Evolutionary conservation across 2,888 invertebrate species (phyloP).

Genomic region (Agrotis puta): DNA sequence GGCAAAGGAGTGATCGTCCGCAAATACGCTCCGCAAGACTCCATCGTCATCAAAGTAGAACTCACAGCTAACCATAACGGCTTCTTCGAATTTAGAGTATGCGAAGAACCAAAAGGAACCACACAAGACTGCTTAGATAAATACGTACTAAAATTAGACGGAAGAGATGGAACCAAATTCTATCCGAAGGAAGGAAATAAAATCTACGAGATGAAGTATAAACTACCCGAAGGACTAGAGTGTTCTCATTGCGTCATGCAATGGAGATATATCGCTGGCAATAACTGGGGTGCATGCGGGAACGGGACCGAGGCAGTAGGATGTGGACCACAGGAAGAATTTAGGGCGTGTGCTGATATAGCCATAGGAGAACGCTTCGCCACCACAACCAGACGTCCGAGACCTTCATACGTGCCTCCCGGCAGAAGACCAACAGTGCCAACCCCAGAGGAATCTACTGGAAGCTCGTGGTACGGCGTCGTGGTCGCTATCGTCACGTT

Average conservation of each 20-base stretch:
- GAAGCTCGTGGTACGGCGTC: conserved; percentile 90
- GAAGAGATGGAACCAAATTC: conserved; percentile 90
- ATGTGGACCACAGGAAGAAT: conserved; percentile 97
- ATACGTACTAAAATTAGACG: conserved; percentile 91
- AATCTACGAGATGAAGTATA: conserved; percentile 94
- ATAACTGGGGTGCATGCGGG: conserved; percentile 95
- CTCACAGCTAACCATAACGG: conserved; percentile 97
- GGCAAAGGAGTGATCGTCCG: conserved; percentile 95
- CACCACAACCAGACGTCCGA: conserved; percentile 85
- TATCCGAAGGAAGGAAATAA: conserved; percentile 95
- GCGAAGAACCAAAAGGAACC: conserved; percentile 93
- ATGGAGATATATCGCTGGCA: conserved; percentile 97
- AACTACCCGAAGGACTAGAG: conserved; percentile 92
- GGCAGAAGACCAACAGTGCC: conserved; percentile 84
- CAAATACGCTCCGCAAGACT: conserved; percentile 93
- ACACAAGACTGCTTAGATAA: conserved; percentile 95
- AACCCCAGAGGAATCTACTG: conserved; percentile 84
- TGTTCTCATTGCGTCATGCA: conserved; percentile 96
- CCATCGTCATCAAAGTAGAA: conserved; percentile 94
- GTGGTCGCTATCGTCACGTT: conserved; percentile 93
- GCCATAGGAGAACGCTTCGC: conserved; percentile 92
- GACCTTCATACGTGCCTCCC: conserved; percentile 86
- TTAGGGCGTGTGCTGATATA: conserved; percentile 96
- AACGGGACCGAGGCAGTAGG: conserved; percentile 95
- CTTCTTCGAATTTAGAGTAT: conserved; percentile 96